phyloP scores from a whole-genome alignment of 1,140 invertebrate genomes.

The Euglossa dilemma region DNA sequence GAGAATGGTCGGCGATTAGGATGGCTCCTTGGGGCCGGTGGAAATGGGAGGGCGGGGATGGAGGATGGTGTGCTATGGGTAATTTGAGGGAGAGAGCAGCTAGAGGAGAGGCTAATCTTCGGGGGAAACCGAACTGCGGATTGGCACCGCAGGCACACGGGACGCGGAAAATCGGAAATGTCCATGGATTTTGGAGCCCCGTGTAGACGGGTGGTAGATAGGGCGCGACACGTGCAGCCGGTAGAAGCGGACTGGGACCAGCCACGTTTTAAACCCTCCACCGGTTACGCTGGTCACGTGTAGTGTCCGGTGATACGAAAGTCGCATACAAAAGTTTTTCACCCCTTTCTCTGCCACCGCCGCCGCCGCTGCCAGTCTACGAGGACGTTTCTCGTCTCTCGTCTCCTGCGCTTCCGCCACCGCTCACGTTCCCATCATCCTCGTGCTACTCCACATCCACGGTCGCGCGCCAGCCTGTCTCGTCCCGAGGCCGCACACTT shows the following conservation, averaged over 20 bases:
- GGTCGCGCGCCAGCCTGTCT: not conserved
- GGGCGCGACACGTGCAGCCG: too few species aligned
- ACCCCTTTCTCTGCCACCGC: conserved; percentile 57
- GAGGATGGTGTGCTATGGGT: conserved; percentile 41
- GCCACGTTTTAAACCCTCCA: conserved; percentile 75
- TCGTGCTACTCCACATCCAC: conserved; percentile 45
- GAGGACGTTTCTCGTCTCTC: conserved; percentile 41
- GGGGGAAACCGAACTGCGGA: conserved; percentile 38
- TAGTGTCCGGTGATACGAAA: conserved; percentile 77
- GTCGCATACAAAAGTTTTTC: conserved; percentile 78
- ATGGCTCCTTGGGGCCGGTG: not conserved
- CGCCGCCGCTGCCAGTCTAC: conserved; percentile 20
- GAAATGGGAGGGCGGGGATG: conserved; percentile 13
- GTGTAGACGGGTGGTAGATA: not conserved
- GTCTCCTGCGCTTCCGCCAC: conserved; percentile 5
- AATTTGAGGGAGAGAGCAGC: conserved; percentile 50
- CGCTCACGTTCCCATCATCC: conserved; percentile 24
- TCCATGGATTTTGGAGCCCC: conserved; percentile 70
- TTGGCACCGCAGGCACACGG: conserved; percentile 33
- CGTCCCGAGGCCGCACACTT: not conserved
- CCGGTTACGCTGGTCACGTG: conserved; percentile 79
- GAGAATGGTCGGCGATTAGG: conserved; percentile 28
- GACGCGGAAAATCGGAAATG: conserved; percentile 62
- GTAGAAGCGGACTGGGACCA: conserved; percentile 14
- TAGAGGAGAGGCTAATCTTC: conserved; percentile 51